These are phyloP conservation scores for Zosterops pallidus DNA, from an alignment of 2,113 vertebrate genomes.

Conservation along the genomic window DNA sequence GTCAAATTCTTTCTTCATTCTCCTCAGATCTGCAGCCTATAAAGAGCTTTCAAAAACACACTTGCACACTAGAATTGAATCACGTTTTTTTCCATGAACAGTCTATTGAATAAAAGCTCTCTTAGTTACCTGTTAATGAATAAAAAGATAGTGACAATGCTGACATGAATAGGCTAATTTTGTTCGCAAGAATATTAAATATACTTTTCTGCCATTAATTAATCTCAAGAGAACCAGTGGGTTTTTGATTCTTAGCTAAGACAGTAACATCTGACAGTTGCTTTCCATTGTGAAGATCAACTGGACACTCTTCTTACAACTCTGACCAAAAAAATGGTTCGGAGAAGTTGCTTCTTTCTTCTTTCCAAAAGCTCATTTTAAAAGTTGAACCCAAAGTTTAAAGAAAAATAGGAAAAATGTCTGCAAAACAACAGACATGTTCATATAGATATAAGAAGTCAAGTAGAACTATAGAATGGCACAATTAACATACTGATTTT, in stretches of 20 bases:
- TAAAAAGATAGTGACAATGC: background rate
- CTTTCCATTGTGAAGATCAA: background rate
- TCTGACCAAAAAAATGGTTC: background rate
- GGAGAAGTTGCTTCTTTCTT: background rate
- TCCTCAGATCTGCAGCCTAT: background rate
- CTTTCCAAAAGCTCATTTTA: background rate
- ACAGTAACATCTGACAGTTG: background rate
- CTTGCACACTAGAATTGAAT: background rate
- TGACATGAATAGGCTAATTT: background rate
- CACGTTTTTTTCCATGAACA: background rate
- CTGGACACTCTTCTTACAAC: background rate
- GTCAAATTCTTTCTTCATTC: slow-evolving; percentile 38
- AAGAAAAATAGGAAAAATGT: background rate
- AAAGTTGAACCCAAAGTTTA: background rate
- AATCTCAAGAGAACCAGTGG: background rate
- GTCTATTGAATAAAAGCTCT: background rate
- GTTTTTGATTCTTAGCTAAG: background rate
- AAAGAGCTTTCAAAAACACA: background rate
- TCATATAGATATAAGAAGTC: background rate
- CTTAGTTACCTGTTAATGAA: background rate
- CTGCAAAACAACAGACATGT: background rate
- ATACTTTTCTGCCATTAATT: background rate
- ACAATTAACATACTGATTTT: background rate
- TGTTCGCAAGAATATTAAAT: background rate
- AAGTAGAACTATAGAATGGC: background rate